Conservation (phyloP, 2,113 vertebrate species). For the Rhegmatorhina hoffmannsi region DNA sequence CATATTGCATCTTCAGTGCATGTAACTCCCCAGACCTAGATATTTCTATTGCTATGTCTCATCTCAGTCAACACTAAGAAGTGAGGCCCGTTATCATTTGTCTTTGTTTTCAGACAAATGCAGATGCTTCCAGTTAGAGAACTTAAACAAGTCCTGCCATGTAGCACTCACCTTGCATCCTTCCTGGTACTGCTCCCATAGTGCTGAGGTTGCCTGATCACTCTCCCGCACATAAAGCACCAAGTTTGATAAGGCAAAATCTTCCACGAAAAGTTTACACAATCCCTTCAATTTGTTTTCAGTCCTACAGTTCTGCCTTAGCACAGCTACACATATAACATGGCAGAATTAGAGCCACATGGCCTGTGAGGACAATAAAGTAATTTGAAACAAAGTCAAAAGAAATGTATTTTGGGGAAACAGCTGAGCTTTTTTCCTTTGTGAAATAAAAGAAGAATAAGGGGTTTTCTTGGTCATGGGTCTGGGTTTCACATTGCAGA, state of each 20-base stretch:
- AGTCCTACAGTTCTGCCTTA: background rate
- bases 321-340: background rate
- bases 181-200: background rate
- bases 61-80: background rate
- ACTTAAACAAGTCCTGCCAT: background rate
- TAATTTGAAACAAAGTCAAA: background rate
- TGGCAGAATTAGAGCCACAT: background rate
- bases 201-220: background rate
- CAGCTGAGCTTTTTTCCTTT: background rate
- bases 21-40: background rate
- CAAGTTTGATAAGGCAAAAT: background rate
- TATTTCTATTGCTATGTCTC: background rate
- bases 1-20: background rate
- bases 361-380: background rate
- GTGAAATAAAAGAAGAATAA: background rate
- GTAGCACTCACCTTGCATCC: background rate
- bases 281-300: background rate
- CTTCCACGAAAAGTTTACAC: background rate
- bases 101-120: background rate
- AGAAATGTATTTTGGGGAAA: background rate
- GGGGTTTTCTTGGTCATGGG: accelerated
- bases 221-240: background rate
- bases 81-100: background rate
- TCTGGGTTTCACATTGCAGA: background rate
- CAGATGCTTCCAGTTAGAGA: background rate